These are phyloP conservation scores for Danionella dracula DNA, from an alignment of 2,797 vertebrate species.

Conservation along the genomic window DNA sequence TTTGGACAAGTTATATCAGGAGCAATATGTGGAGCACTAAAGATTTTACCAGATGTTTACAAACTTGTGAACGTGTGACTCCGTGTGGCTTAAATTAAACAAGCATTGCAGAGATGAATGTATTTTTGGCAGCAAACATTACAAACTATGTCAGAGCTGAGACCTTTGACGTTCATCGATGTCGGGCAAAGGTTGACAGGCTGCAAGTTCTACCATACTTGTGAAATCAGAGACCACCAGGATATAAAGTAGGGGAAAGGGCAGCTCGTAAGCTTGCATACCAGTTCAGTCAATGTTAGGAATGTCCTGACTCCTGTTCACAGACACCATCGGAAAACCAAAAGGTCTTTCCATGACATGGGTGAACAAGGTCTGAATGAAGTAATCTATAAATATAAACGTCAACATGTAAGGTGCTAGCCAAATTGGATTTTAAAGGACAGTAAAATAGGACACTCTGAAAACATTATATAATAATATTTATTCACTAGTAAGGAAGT, in stretches of 20 bases:
- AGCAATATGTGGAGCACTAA: not conserved
- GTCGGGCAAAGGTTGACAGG: slow-evolving; percentile 8
- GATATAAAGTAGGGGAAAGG: slow-evolving; percentile 21
- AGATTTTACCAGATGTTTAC: not conserved
- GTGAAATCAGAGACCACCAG: slow-evolving; percentile 8
- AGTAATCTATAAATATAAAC: too few relatives aligned
- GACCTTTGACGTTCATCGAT: not conserved
- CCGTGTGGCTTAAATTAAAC: not conserved
- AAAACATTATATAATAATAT: too few relatives aligned
- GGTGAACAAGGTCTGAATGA: too few relatives aligned
- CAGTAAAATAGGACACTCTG: too few relatives aligned
- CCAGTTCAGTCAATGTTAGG: not conserved
- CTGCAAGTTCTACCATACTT: not conserved
- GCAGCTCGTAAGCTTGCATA: slow-evolving; percentile 3
- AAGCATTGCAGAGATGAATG: not conserved
- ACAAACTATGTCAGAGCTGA: not conserved
- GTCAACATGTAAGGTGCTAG: too few relatives aligned
- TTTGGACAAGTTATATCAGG: not conserved
- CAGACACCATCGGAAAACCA: not conserved
- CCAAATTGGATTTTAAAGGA: too few relatives aligned
- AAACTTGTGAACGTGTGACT: not conserved
- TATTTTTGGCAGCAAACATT: not conserved
- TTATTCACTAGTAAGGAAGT: too few relatives aligned
- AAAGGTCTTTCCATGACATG: not conserved
- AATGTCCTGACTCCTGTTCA: not conserved